Conservation (phyloP, 2,113 vertebrate species). For the Pollimyrus isidori region DNA sequence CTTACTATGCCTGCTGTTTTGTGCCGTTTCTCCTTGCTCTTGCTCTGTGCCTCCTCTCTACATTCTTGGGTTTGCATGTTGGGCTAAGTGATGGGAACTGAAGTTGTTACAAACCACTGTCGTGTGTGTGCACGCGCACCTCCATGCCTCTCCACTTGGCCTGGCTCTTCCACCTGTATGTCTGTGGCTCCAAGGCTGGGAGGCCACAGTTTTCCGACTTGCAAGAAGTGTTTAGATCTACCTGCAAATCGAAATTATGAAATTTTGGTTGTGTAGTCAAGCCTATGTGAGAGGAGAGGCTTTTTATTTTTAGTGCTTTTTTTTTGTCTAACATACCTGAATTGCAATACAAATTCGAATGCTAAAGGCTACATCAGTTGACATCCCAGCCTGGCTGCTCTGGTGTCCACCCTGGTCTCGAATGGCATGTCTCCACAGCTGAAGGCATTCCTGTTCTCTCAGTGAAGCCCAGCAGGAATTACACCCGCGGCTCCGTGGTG, state of each 20-base stretch:
- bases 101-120: background rate
- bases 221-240: background rate
- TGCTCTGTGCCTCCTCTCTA: background rate
- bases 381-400: background rate
- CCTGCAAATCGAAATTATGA: background rate
- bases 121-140: background rate
- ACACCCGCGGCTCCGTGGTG: constrained; percentile 74
- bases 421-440: background rate
- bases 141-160: too few species aligned
- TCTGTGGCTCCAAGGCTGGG: background rate
- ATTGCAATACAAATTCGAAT: background rate
- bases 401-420: background rate
- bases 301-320: background rate
- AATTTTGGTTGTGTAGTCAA: background rate
- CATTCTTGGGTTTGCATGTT: background rate
- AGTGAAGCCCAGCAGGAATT: constrained; percentile 79
- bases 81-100: background rate
- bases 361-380: background rate
- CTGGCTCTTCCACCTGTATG: background rate
- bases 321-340: background rate
- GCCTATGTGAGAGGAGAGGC: background rate
- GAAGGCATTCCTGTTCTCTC: constrained; percentile 8
- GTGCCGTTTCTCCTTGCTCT: background rate
- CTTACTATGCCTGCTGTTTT: constrained; percentile 59
- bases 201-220: background rate